Base-by-base conservation (phyloP, 2,797 vertebrate species). In the Pipistrellus kuhlii region DNA sequence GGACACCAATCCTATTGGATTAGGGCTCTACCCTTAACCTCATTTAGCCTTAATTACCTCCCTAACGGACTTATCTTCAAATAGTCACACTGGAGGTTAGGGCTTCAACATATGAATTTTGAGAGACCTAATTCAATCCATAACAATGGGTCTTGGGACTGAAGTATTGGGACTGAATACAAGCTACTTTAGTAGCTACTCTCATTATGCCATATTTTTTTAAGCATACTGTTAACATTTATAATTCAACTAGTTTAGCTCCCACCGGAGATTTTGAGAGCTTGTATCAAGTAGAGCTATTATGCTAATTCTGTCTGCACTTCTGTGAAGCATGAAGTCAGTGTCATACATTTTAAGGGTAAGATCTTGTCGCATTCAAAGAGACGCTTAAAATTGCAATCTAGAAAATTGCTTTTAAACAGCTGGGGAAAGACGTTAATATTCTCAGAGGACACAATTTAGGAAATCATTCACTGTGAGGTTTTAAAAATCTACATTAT, bases 381-480 rank as follows among this genome's bases (percentile, higher is more conserved):
- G 66, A 73, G 64, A 76, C 81, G 20, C 66, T 93, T 84, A 44
- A 93, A 83, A 81, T 32, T 83, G 62, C 77, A 81, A 21, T 94
- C 81, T 85, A 69, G 71, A 94, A 86, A 95, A 90, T 78, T 89
- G 89, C 68, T 78, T 90, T 86, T 85, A 78, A 93, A 91, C 55
- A 89, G 41, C 77, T 68, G 32, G 59, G 2, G 41, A 66, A 93
- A 84, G 86, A 92, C 83, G 48, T 55, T 84, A 81, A 9, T 30
- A 51, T 73, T 87, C 83, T 81, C 64, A 68, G 88, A 96, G 94
- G 93, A 73, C 9, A 3, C 46, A 18, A 4, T 72, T 18, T 75
- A 46, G 84, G 57, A 69, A 32, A 27, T 17, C 5, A 41, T 41
- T 85, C 53, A 35, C 7, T 12, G 20, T 41, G 83, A 46, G 30